Evolutionary conservation across 1,140 invertebrate species (phyloP), one percentile per base, ranked within the genome.

Genomic region (Prorops nasuta): DNA sequence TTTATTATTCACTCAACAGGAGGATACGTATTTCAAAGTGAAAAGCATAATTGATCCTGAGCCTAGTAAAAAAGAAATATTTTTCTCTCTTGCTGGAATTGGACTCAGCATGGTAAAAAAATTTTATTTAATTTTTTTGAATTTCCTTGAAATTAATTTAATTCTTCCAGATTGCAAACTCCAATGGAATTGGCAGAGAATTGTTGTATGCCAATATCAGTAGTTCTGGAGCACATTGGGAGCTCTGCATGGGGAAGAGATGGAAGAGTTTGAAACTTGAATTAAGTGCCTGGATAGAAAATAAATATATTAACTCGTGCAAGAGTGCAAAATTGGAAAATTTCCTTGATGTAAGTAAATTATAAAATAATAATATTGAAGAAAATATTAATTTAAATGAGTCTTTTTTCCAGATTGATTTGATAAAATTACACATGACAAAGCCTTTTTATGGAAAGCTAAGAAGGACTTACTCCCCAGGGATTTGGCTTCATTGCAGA

Each of bases 401-500:
- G 41, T 56, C 18, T 36, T 47, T 52, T 58, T 58, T 84, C 4
- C 76, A 91, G 81, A 86, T 91, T 52, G 89, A 92, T 68, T 83
- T 93, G 51, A 81, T 83, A 39, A 89, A 89, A 66, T 92, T 94
- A 90, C 86, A 88, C 54, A 91, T 94, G 88, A 86, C 87, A 0
- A 91, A 91, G 67, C 91, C 91, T 1, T 92, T 91, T 68, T 90
- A 87, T 70, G 89, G 88, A 1, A 87, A 89, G 63, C 64, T 94
- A 18, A 72, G 86, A 47, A 77, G 91, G 35, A 84, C 81, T 0
- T 89, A 89, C 63, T 83, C 80, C 44, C 88, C 91, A n/a, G 88
- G 84, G 2, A 46, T 91, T 17, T 91, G 88, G 85, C 59, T 88
- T 28, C 88, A 91, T 57, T 80, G 83, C 51, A 78, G 89, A 35